Evolutionary conservation across 2,797 vertebrate genomes (phyloP), one percentile per base, ranked within the genome.

Genomic region (Poeciliopsis turneri): DNA sequence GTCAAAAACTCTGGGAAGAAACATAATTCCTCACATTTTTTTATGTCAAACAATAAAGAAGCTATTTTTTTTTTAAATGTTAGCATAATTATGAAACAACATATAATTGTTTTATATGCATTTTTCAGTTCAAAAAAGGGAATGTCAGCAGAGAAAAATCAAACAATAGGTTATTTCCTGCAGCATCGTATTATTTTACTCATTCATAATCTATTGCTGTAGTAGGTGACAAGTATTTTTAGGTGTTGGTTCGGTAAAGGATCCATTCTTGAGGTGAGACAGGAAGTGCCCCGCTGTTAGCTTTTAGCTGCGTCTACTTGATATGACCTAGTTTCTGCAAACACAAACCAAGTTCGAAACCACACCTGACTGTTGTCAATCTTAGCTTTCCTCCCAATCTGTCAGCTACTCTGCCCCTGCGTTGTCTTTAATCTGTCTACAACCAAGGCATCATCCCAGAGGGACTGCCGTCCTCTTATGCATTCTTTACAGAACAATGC

Each of bases 401-500:
- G 3, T 33, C 69, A 72, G 16, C 23, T 5, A 16, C 43, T 13
- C 64, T 16, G 39, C 25, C 41, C 11, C 66, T 43, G 11, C n/a
- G n/a, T 43, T 66, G 57, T n/a, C 68, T 68, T 49, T 39, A 64
- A 33, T 75, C 53, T 25, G 71, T 70, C 76, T 46, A 33, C 43
- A 6, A 30, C 45, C 45, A 41, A 68, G 53, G 70, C 0, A 28
- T 64, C 2, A 43, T 15, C 23, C 46, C 16, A 5, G 2, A 13
- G 41, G 39, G 49, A 64, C 16, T 2, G 64, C 80, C 81, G 73
- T 89, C 47, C 9, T 47, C 82, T 89, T 80, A 82, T 64, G 10
- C 66, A 72, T 79, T 85, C 88, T 87, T 83, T 75, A 28, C 53
- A 36, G 36, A 30, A 86, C 79, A 87, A 80, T 39, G 64, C 5